Base-by-base conservation (phyloP, 1,140 invertebrate genomes). In the Hesperophylax magnus region DNA sequence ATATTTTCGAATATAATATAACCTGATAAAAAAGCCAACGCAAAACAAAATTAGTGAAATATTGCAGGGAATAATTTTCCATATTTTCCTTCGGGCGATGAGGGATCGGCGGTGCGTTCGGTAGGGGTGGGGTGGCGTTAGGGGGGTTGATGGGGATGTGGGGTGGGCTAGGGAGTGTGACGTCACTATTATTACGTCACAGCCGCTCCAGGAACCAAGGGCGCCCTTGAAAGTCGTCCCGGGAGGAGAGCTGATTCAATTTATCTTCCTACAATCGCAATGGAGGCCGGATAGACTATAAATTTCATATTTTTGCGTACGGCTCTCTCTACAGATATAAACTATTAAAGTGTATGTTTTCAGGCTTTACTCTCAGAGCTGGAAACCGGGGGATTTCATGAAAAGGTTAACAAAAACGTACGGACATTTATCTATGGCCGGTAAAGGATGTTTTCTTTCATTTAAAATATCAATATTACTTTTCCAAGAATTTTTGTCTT, bases 131-230 rank as follows among this genome's bases (percentile, higher is more conserved):
- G 9, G 39, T 6, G 39, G 11, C 11, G 9, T 2, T 39, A 31
- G 27, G 34, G 27, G 61, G 11, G 3, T 17, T 3, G 3, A 17
- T 24, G 9, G 22, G 11, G n/a, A 11, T 2, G n/a, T 11, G 60
- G n/a, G 60, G 60, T 0, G 18, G 67, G 24, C 3, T 17, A 9
- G 52, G 47, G 61, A 31, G 34, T 27, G n/a, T 54, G 47, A 63
- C 75, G 79, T 65, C 80, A 75, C 53, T 54, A 69, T 53, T 65
- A 75, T 81, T 61, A 81, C 80, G 80, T 81, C 74, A 77, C 80
- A 34, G 22, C 63, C 61, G 61, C 80, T 27, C 80, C 63, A 20
- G 74, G 74, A 61, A 31, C 77, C 80, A 81, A 81, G 80, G 80
- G 75, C 80, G 53, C 61, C 80, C 80, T 81, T 81, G 74, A 74